Percentiles rank a stretch among this genome's conserved stretches.
Conservation (phyloP, 2,888 invertebrate species). For the Salpingus planirostris region DNA sequence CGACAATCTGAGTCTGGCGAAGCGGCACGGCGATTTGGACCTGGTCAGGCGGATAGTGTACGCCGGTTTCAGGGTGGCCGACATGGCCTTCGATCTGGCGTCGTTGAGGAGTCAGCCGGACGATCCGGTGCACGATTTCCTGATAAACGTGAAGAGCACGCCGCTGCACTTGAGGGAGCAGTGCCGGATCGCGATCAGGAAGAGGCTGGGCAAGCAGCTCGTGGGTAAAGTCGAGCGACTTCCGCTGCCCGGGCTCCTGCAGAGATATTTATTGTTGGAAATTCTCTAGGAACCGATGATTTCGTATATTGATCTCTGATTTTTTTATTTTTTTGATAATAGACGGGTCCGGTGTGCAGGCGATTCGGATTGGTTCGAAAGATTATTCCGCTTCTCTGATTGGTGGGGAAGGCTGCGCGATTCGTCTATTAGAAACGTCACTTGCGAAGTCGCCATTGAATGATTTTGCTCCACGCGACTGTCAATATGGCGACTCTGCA, state of each 20-base stretch:
- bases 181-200: conserved; percentile 50
- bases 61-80: conserved; percentile 38
- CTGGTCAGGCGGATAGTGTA: conserved; percentile 39
- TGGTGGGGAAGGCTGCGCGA: no score
- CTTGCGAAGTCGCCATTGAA: no score
- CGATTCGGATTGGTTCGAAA: no score
- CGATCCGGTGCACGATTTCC: conserved; percentile 34
- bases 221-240: conserved; percentile 41
- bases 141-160: conserved; percentile 31
- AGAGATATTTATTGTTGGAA: conserved; percentile 51
- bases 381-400: no score
- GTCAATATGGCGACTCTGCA: no score
- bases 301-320: no score
- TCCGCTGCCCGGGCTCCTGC: conserved; percentile 49
- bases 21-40: conserved; percentile 38
- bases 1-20: conserved; percentile 50
- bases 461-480: no score
- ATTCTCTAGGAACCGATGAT: no score
- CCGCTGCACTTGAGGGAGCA: conserved; percentile 48
- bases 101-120: conserved; percentile 28
- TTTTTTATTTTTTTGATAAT: no score
- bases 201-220: conserved; percentile 34
- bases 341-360: no score
- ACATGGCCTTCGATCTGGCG: conserved; percentile 36
- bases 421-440: no score